phyloP scores from a whole-genome alignment of 2,888 invertebrate genomes.

The Xestia sexstrigata region DNA sequence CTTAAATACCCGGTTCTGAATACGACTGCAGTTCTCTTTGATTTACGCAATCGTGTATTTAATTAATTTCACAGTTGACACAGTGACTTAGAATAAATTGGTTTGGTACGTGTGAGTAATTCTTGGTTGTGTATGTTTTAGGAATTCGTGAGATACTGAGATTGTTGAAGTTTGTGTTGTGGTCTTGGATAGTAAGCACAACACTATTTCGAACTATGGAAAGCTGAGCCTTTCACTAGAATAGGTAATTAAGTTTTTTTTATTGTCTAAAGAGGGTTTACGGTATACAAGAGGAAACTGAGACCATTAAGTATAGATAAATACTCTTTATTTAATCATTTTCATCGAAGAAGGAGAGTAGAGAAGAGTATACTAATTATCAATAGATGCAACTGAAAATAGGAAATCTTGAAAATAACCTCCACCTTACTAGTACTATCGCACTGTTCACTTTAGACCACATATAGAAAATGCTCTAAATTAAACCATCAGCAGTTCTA shows the following conservation, averaged over 20 bases:
- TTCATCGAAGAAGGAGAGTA: too few relatives aligned
- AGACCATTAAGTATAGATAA: neutral
- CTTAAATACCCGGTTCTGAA: conserved; percentile 82
- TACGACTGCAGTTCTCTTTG: conserved; percentile 68
- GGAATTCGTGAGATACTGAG: neutral
- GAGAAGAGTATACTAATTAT: too few relatives aligned
- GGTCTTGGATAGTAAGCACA: neutral
- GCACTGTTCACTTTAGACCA: neutral
- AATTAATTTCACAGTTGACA: conserved; percentile 74
- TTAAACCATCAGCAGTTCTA: conserved; percentile 22
- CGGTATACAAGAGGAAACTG: neutral
- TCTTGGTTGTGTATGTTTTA: conserved; percentile 2
- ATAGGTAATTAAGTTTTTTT: neutral
- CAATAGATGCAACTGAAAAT: neutral
- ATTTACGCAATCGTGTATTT: conserved; percentile 72
- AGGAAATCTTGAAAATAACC: neutral
- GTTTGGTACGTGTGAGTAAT: conserved; percentile 22
- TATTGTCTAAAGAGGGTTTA: neutral
- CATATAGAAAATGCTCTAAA: conserved; percentile 6
- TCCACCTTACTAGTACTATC: neutral
- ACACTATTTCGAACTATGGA: neutral
- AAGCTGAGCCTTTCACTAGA: neutral
- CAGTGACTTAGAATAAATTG: conserved; percentile 65
- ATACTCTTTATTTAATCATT: neutral
- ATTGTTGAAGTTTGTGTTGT: neutral